Evolutionary conservation across 2,888 invertebrate genomes (phyloP), one percentile per base, ranked within the genome.

Genomic region (Diachrysia chrysitis): DNA sequence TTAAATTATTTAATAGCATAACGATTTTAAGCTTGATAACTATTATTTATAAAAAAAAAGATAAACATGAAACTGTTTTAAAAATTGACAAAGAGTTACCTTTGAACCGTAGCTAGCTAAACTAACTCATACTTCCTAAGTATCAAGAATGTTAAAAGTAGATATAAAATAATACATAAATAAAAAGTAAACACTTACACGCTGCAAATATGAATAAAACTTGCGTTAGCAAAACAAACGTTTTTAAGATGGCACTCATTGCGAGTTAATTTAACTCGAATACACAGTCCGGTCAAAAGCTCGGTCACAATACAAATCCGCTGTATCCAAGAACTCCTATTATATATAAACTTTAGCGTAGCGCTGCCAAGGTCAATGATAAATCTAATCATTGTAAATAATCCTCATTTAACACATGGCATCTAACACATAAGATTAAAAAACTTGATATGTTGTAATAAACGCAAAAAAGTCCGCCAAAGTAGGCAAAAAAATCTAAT

Each of bases 261-360:
- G 78, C 67, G 70, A 56, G 55, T 65, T 71, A 32, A 59, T 66
- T 46, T 51, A 59, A 42, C 37, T 67, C 64, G n/a, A 68, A 58
- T 55, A 72, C 77, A 71, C 83, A 78, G 73, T 69, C 80, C 62
- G 70, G 51, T 74, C 69, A 66, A 83, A 88, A 85, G 87, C 84
- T 83, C 63, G 69, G 66, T 64, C 82, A 84, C 84, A 66, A 76
- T 68, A 80, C 66, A 79, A 83, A 81, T 79, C 73, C 62, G 46
- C 59, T 63, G 54, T 46, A 60, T 56, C 56, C 63, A 70, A 59
- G 67, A 58, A 63, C 79, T 54, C 21, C 63, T 78, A 69, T 73
- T 84, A 77, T 88, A 83, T 87, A 86, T 87, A 86, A 87, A 81
- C 74, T 79, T 69, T 68, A 78, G 63, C 78, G 76, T 78, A 80